These are phyloP conservation scores for Thereva unica DNA, from an alignment of 2,888 invertebrate genomes.

Conservation along the genomic window DNA sequence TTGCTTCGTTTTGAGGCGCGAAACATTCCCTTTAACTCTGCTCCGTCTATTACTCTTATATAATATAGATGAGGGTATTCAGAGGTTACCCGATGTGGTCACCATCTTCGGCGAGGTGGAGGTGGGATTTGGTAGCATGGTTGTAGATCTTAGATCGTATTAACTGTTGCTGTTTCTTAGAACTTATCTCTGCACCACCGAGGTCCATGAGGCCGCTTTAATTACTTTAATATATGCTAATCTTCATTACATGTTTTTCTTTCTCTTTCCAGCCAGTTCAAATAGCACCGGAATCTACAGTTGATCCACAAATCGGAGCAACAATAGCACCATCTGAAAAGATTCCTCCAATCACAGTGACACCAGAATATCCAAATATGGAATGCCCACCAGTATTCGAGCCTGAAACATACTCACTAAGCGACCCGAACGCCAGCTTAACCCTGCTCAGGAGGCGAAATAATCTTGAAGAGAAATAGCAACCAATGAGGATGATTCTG, in stretches of 20 bases:
- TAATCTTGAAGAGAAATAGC: conserved; percentile 45
- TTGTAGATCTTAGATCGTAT: too few relatives aligned
- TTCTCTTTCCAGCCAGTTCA: conserved; percentile 24
- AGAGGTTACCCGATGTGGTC: too few relatives aligned
- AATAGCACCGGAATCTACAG: conserved; percentile 2
- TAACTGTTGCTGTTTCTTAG: too few relatives aligned
- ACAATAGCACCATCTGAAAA: conserved; percentile 24
- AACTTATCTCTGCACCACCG: too few relatives aligned
- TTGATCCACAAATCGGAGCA: conserved; percentile 9
- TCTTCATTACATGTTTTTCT: neutral
- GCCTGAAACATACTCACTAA: conserved; percentile 79
- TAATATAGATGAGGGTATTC: too few relatives aligned
- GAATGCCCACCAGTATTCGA: conserved; percentile 86
- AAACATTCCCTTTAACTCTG: too few relatives aligned
- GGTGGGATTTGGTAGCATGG: too few relatives aligned
- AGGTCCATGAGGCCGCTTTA: too few relatives aligned
- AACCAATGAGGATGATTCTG: neutral
- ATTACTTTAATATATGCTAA: neutral
- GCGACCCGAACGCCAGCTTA: conserved; percentile 55
- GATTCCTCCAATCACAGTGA: conserved; percentile 40
- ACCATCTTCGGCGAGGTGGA: too few relatives aligned
- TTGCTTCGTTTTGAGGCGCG: too few relatives aligned
- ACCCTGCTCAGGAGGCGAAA: conserved; percentile 53
- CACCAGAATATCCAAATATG: conserved; percentile 76
- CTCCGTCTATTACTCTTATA: too few relatives aligned